Percentiles rank a stretch among this genome's conserved stretches.
Evolutionary conservation across 2,797 vertebrate species (phyloP).

Genomic region (Peromyscus melanophrys): DNA sequence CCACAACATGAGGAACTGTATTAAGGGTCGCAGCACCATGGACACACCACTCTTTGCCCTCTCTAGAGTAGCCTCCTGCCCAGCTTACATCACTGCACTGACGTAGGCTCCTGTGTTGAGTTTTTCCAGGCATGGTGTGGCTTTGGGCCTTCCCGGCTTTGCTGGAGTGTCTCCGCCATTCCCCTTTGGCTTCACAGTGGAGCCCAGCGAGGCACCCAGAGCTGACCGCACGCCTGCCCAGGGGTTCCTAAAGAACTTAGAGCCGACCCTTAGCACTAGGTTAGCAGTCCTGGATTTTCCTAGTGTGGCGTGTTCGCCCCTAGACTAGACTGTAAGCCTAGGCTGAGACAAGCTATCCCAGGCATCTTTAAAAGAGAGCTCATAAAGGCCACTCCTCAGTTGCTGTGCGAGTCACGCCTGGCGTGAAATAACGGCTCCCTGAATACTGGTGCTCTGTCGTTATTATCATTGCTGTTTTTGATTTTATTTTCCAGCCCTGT

Average conservation of each 20-base stretch:
- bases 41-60: neutral
- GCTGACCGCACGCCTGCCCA: neutral
- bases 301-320: neutral
- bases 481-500: neutral
- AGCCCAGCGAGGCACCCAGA: neutral
- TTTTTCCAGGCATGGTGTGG: neutral
- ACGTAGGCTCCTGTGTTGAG: neutral
- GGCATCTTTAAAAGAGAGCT: neutral
- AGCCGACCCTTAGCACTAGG: neutral
- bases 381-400: accelerated
- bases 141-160: neutral
- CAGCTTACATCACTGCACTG: accelerated
- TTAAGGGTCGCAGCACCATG: neutral
- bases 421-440: accelerated
- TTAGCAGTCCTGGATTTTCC: neutral
- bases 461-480: no score
- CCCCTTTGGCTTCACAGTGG: neutral
- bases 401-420: accelerated
- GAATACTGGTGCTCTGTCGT: accelerated
- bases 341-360: neutral
- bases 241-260: neutral
- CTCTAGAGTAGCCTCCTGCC: neutral
- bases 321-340: neutral
- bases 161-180: neutral
- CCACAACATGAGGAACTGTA: neutral